Base-by-base conservation (phyloP, 2,797 vertebrate genomes). In the Hippoglossus hippoglossus region DNA sequence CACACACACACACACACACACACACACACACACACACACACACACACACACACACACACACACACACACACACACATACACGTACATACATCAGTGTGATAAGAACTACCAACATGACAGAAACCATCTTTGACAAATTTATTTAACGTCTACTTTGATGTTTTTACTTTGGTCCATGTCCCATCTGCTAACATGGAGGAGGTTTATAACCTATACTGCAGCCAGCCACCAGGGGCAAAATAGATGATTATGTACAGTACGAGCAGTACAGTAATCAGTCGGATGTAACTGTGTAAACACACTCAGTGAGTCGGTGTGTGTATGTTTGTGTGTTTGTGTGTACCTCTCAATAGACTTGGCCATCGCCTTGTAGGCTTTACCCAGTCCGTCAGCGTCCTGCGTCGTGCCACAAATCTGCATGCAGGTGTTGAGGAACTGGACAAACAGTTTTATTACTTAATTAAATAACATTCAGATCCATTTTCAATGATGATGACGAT, bases 321-420 rank as follows among this genome's bases (percentile, higher is more conserved):
- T 55, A 16, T 47, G 25, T 28, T 56, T 71, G 54, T 65, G 34
- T 79, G 6, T 80, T 72, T 57, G 64, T 49, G 4, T 57, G 16
- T 70, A 93, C 92, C 89, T 92, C 73, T 93, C 55, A 6, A 88
- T n/a, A 68, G 79, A 91, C 55, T 73, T 83, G 57, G 89, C 87
- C 22, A 82, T 75, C 2, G 90, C 91, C 63, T 72, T 89, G 75
- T 90, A 92, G 16, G 85, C 71, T 63, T 75, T 87, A 0, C 77
- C 89, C n/a, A 90, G 57, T n/a, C 84, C 73, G 0, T 80, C 72
- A 22, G 76, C 19, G n/a, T 94, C 80, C 41, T 82, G 39, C 64
- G 91, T 71, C 1, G 49, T 52, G 5, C 36, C 64, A 18, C 39
- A 89, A 3, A 92, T 88, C 65, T 92, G 67, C 63, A 89, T 56